phyloP scores from a whole-genome alignment of 2,888 invertebrate genomes.

The Harpalus rubripes region DNA sequence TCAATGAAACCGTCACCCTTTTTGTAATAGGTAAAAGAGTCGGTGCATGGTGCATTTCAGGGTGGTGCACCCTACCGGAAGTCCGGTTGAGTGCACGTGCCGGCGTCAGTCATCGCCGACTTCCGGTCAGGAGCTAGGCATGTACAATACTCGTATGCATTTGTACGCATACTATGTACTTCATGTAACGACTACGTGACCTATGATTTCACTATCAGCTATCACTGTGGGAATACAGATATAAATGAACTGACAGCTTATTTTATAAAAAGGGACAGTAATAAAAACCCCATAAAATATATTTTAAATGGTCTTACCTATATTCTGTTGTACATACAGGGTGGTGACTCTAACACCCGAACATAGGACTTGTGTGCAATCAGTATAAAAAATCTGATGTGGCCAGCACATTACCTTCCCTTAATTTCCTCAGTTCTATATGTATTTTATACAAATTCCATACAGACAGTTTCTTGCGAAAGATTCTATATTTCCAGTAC shows the following conservation, averaged over 20 bases:
- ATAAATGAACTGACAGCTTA: not conserved
- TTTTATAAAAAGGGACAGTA: too few relatives aligned
- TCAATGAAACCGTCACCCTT: not conserved
- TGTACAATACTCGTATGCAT: not conserved
- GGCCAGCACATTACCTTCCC: too few relatives aligned
- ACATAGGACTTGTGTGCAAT: too few relatives aligned
- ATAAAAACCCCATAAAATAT: too few relatives aligned
- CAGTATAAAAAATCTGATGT: too few relatives aligned
- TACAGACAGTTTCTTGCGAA: too few relatives aligned
- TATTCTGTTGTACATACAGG: too few relatives aligned
- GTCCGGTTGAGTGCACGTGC: not conserved
- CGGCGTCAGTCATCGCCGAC: not conserved
- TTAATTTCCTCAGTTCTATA: too few relatives aligned
- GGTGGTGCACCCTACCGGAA: not conserved
- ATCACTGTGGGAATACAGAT: not conserved
- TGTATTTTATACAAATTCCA: too few relatives aligned
- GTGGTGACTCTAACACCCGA: too few relatives aligned
- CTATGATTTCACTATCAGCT: not conserved
- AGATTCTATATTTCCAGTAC: too few relatives aligned
- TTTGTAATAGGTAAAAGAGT: not conserved
- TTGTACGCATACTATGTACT: not conserved
- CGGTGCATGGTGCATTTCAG: not conserved
- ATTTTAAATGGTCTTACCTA: too few relatives aligned
- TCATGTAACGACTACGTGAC: not conserved
- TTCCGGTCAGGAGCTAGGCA: not conserved